Evolutionary conservation across 2,797 vertebrate genomes (phyloP), one percentile per base, ranked within the genome.

Genomic region (Margarornis squamiger): DNA sequence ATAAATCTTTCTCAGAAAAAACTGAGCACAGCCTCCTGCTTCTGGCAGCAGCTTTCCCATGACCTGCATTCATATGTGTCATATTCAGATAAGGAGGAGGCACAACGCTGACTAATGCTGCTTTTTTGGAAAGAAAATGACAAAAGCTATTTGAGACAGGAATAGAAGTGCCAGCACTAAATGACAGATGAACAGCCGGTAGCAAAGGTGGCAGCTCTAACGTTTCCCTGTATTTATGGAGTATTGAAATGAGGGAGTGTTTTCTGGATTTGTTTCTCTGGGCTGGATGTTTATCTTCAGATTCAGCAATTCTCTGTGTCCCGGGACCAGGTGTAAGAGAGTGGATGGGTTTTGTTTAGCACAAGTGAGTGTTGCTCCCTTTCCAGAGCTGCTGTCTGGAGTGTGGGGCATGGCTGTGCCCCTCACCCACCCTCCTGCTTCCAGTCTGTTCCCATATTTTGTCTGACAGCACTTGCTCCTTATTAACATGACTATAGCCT

Each of bases 381-480:
- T 39, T 58, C 27, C 14, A 22, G 86, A 70, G 89, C 73, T 45
- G 75, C 52, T 83, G 82, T 24, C 34, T 75, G 84, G 58, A 83
- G 86, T 3, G 1, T 9, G 65, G 85, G 91, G 74, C 59, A 82
- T 2, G 34, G 74, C 55, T 7, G 10, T 77, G 86, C 88, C 83
- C 80, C 91, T 84, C 52, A 21, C 80, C 86, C 84, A 39, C 74
- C 70, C 81, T 59, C 58, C 88, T 66, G 78, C 87, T 92, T 65
- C 74, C 95, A 96, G 95, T 72, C 95, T 94, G 91, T 88, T 95
- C 90, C 82, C 24, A 2, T 96, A 95, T 96, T 96, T 96, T 84
- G 88, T 94, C 96, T 96, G 89, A 92, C 95, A 96, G 88, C 71
- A 26, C 78, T 91, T 36, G 66, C 38, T 94, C 66, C 92, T 90